Conservation (phyloP, 2,797 vertebrate species). For the Hephaestus fuliginosus region DNA sequence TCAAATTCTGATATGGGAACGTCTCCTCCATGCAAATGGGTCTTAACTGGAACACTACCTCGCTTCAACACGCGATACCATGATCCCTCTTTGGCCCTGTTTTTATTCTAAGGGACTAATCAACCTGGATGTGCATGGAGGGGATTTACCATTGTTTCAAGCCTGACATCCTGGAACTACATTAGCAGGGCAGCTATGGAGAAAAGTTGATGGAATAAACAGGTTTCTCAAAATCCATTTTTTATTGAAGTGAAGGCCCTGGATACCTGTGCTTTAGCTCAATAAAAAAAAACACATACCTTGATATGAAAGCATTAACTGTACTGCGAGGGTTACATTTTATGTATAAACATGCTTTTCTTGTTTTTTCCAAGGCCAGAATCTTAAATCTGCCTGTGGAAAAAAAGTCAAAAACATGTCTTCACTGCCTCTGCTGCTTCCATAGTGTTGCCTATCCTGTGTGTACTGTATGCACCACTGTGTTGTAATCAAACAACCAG, state of each 20-base stretch:
- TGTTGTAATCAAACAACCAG: slow-evolving; percentile 64
- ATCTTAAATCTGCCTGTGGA: slow-evolving; percentile 13
- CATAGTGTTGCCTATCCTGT: slow-evolving; percentile 5
- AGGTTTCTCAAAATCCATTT: slow-evolving; percentile 6
- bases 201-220: neutral
- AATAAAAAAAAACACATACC: slow-evolving; percentile 10
- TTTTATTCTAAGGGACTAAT: slow-evolving; percentile 56
- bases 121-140: neutral
- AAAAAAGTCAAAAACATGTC: slow-evolving; percentile 4
- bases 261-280: slow-evolving; percentile 3
- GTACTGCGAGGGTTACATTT: slow-evolving; percentile 4
- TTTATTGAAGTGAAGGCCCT: slow-evolving; percentile 18
- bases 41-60: slow-evolving; percentile 41
- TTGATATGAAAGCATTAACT: slow-evolving; percentile 15
- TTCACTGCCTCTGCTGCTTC: neutral
- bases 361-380: slow-evolving; percentile 12
- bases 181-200: slow-evolving; percentile 11
- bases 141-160: slow-evolving; percentile 24
- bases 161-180: neutral
- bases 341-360: neutral
- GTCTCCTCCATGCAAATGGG: slow-evolving; percentile 73
- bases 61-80: slow-evolving; percentile 10
- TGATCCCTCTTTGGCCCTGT: slow-evolving; percentile 32
- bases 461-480: slow-evolving; percentile 37
- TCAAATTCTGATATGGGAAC: slow-evolving; percentile 66